A percentile compares a stretch with the other conserved stretches of the same genome.
These are phyloP conservation scores for Gavialis gangeticus DNA, from an alignment of 2,113 vertebrate genomes.

Conservation along the genomic window DNA sequence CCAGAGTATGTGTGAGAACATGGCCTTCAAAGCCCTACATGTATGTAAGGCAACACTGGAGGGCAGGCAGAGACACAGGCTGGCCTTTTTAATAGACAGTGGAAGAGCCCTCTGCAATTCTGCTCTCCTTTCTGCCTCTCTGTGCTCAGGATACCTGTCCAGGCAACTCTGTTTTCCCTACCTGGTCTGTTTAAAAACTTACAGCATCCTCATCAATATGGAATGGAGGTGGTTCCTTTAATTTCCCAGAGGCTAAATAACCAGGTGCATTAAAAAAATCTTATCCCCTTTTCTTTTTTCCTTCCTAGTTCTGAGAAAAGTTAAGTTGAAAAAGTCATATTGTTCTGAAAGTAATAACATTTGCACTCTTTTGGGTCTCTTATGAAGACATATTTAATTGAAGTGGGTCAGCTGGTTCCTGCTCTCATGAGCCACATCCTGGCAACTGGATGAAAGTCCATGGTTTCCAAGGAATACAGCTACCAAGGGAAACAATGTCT, in stretches of 20 bases:
- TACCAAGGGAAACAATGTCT: not conserved
- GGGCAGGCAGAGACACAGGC: not conserved
- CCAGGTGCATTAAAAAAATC: not conserved
- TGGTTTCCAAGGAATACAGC: not conserved
- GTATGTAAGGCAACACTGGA: not conserved
- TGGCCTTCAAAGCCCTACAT: not conserved
- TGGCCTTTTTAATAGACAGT: not conserved
- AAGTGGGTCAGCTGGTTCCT: not conserved
- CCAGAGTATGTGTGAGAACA: not conserved
- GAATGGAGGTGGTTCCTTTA: not conserved
- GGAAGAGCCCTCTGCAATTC: not conserved
- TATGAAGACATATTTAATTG: not conserved
- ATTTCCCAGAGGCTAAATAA: no score
- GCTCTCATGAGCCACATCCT: not conserved
- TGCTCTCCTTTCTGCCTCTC: not conserved
- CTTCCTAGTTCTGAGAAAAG: not conserved
- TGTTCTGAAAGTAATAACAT: not conserved
- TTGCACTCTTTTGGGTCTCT: not conserved
- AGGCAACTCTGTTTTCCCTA: not conserved
- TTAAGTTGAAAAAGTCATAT: not conserved
- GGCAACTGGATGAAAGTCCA: not conserved
- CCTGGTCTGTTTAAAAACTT: not conserved
- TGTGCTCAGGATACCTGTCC: not conserved
- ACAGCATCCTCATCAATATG: not conserved
- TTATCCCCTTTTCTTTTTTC: not conserved